Evolutionary conservation across 2,888 invertebrate species (phyloP), one percentile per base, ranked within the genome.

Genomic region (Ephialtes manifestator): DNA sequence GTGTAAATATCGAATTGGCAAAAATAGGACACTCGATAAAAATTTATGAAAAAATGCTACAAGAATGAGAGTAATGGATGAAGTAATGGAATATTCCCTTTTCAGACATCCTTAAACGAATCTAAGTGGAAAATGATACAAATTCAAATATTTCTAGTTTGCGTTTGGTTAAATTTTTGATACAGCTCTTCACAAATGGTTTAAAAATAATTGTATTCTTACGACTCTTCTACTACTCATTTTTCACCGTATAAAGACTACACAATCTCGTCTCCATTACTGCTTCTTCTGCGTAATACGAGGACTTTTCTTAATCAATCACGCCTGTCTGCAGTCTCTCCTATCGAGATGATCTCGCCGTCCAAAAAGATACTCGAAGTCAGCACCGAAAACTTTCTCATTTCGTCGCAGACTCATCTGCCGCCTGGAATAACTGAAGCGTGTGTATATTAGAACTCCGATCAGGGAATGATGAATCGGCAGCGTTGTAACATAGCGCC

Each of bases 391-490:
- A 65, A 39, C 11, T 43, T 65, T 65, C 65, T 58, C 67, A 55
- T 43, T 55, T 28, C 67, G 43, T 24, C 18, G 4, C 20, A 65
- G 28, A 48, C 63, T 70, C 68, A 71, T 71, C 53, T 13, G 18
- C 65, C 39, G 53, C 43, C n/a, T 0, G 35, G 31, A 65, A 20
- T 39, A 60, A 24, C 28, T 13, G 63, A 43, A 72, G 63, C 71
- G 53, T 63, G 39, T 18, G 20, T 43, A 2, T 35, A 79, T 79
- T 63, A 63, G 18, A 58, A 39, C 68, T 18, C 24, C n/a, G 53
- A 79, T 65, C 51, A 53, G 63, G 43, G 43, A 18, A 79, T 71
- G 71, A 79, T 79, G 63, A 71, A 71, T 53, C 71, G 71, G 53
- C 53, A 60, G 15, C 31, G 65, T 18, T 60, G 5, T 11, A 43